Conservation (phyloP, 2,888 invertebrate species). For the Celastrina argiolus region DNA sequence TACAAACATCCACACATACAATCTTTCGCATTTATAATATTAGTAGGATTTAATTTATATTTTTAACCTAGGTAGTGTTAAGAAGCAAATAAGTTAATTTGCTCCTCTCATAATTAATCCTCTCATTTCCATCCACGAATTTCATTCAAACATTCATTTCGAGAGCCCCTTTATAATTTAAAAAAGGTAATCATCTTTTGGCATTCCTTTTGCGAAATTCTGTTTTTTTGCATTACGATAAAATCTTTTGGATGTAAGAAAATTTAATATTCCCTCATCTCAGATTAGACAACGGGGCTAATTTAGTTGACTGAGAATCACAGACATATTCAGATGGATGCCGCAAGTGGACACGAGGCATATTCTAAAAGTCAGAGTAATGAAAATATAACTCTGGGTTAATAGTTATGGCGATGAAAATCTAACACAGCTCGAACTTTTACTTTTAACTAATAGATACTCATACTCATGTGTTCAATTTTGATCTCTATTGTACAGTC, state of each 20-base stretch:
- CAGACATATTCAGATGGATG: not conserved
- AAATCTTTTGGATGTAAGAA: constrained; percentile 8
- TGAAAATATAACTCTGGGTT: too few species aligned
- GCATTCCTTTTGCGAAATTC: not conserved
- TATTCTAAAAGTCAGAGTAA: too few species aligned
- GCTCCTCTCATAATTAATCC: not conserved
- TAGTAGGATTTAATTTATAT: too few species aligned
- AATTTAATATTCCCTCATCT: not conserved
- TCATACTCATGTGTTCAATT: too few species aligned
- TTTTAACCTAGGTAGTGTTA: too few species aligned
- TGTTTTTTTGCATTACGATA: not conserved
- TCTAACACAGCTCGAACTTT: too few species aligned
- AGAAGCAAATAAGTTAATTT: not conserved
- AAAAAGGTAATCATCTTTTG: constrained; percentile 3
- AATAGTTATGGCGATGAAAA: too few species aligned
- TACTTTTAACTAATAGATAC: too few species aligned
- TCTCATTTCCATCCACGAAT: not conserved
- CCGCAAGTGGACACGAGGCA: not conserved
- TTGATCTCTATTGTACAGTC: too few species aligned
- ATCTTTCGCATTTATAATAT: too few species aligned
- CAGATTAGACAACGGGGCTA: constrained; percentile 30
- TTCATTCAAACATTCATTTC: not conserved
- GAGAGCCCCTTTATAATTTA: not conserved
- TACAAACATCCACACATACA: too few species aligned
- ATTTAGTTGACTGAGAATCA: constrained; percentile 36